Percentiles rank a stretch among this genome's conserved stretches.
phyloP scores from a whole-genome alignment of 2,797 vertebrate species.

The Taeniopygia guttata region DNA sequence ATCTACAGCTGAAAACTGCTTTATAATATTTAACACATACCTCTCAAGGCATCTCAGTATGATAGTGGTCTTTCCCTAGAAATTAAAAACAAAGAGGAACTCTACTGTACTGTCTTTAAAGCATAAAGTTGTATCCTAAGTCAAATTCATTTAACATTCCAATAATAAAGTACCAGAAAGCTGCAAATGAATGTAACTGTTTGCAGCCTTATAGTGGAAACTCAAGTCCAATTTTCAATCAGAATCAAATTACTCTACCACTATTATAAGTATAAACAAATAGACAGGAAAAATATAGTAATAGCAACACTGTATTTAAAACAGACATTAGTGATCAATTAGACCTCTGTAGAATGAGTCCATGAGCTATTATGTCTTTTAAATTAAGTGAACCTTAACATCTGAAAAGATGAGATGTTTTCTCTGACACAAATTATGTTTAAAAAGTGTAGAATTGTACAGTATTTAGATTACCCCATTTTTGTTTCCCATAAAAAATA shows the following conservation, averaged over 20 bases:
- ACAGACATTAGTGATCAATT: constrained; percentile 41
- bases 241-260: constrained; percentile 35
- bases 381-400: not conserved
- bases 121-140: constrained; percentile 30
- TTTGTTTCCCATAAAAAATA: constrained; percentile 92
- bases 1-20: not conserved
- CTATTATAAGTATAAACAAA: constrained; percentile 48
- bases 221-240: constrained; percentile 55
- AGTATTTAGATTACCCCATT: constrained; percentile 77
- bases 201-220: constrained; percentile 45
- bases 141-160: constrained; percentile 47
- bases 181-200: constrained; percentile 39
- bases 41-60: constrained; percentile 92
- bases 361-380: not conserved
- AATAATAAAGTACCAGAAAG: constrained; percentile 50
- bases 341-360: not conserved
- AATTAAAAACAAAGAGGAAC: constrained; percentile 60
- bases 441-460: not conserved
- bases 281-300: constrained; percentile 13
- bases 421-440: not conserved
- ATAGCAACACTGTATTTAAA: not conserved
- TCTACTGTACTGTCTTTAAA: constrained; percentile 24
- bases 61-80: constrained; percentile 93
- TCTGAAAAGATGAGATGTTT: not conserved
- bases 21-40: constrained; percentile 70